These are phyloP conservation scores for Formica exsecta DNA, from an alignment of 1,140 invertebrate genomes.

Conservation along the genomic window DNA sequence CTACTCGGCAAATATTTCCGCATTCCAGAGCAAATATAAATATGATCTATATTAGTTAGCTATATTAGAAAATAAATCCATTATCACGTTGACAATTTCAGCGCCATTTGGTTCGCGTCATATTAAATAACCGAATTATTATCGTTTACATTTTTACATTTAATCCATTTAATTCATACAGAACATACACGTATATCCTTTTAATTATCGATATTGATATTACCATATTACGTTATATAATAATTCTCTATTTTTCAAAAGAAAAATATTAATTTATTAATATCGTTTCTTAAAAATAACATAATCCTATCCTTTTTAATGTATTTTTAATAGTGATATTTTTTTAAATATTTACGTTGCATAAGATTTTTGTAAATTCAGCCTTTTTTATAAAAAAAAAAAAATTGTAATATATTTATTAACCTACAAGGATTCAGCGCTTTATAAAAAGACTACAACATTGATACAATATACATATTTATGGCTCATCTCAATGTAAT, in stretches of 20 bases:
- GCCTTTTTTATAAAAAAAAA: no score
- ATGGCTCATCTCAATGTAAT: not conserved
- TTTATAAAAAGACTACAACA: no score
- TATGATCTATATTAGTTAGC: slow-evolving; percentile 14
- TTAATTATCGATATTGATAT: slow-evolving; percentile 21
- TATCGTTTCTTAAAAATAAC: not conserved
- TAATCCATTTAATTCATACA: slow-evolving; percentile 20
- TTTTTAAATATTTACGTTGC: not conserved
- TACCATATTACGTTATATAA: not conserved
- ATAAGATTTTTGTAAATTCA: no score
- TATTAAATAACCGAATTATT: slow-evolving; percentile 37
- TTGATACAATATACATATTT: not conserved
- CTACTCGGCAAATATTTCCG: slow-evolving; percentile 19
- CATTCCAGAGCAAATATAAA: slow-evolving; percentile 36
- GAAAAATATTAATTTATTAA: not conserved
- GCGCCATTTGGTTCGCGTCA: not conserved
- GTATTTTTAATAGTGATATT: not conserved
- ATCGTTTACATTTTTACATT: slow-evolving; percentile 9
- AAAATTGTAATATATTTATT: no score
- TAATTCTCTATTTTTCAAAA: not conserved
- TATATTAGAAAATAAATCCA: slow-evolving; percentile 22
- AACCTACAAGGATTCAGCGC: no score
- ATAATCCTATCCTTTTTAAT: not conserved
- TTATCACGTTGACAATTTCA: slow-evolving; percentile 19
- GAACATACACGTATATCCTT: not conserved